A percentile compares a stretch with the other conserved stretches of the same genome.
Evolutionary conservation across 1,140 invertebrate genomes (phyloP).

Genomic region (Microplitis demolitor): DNA sequence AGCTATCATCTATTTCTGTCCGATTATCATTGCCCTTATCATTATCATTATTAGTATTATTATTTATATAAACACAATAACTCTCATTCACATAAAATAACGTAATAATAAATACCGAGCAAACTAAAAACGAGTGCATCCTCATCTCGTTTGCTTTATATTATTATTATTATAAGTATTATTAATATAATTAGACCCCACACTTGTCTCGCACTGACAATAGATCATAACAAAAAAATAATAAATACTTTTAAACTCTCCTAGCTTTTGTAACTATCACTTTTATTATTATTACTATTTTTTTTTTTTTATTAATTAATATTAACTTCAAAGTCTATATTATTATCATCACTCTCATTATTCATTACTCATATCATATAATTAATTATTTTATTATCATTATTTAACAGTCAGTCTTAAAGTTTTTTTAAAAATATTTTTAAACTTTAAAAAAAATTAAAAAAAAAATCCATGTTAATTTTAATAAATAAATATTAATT

Average conservation of each 20-base stretch:
- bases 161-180: constrained; percentile 3
- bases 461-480: too few relatives aligned
- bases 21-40: background rate
- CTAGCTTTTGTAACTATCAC: background rate
- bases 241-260: too few relatives aligned
- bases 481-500: background rate
- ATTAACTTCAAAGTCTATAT: too few relatives aligned
- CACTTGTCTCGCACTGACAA: background rate
- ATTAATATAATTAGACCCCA: constrained; percentile 14
- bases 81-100: background rate
- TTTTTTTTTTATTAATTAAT: too few relatives aligned
- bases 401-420: too few relatives aligned
- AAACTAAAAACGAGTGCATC: constrained; percentile 5
- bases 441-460: too few relatives aligned
- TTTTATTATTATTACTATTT: too few relatives aligned
- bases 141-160: constrained; percentile 22
- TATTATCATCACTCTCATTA: too few relatives aligned
- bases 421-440: too few relatives aligned
- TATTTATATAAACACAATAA: constrained; percentile 8
- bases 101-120: background rate
- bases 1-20: background rate
- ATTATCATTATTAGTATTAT: background rate
- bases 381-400: too few relatives aligned
- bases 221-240: background rate
- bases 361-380: too few relatives aligned